Evolutionary conservation across 2,113 vertebrate species (phyloP), one percentile per base, ranked within the genome.

Genomic region (Ailurus styani): DNA sequence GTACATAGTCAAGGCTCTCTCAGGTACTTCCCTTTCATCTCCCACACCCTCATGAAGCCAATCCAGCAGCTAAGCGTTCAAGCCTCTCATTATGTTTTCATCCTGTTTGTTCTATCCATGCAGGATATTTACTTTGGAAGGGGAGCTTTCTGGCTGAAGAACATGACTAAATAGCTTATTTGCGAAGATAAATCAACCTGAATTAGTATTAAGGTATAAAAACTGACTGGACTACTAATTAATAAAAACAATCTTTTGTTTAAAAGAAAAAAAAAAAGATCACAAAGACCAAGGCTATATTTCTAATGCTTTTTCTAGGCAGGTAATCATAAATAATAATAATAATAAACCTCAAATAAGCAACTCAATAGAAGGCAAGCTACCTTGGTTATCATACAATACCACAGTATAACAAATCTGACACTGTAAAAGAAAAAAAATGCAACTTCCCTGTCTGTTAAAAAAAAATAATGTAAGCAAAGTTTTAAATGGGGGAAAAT

Each of bases 111-210:
- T 97, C 84, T 87, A 92, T 95, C 84, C 85, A 88, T 97, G 64
- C 87, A 96, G 95, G 96, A 97, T 97, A 97, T 97, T 98, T 97
- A 88, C 57, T 97, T 97, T 97, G 96, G 85, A 93, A 97, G 90
- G 91, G 25, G 52, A 87, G 93, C 87, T 87, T 97, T 91, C 94
- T 91, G 84, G 93, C 95, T 60, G 84, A 96, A 85, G 78, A 97
- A 93, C 84, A 95, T 95, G 96, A 95, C 91, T 97, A 94, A 97
- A 97, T 45, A 96, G 87, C 45, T 93, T 96, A 95, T 97, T 97
- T 97, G 94, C 81, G 81, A 96, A 97, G 90, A 90, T 90, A 97
- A 97, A 91, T 81, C 54, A 93, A 93, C 45, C 45, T 72, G 95
- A 90, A 77, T 81, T 93, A 95, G 60, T 84, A 93, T 68, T 96